Base-by-base conservation (phyloP, 2,797 vertebrate species). In the Coluber constrictor region DNA sequence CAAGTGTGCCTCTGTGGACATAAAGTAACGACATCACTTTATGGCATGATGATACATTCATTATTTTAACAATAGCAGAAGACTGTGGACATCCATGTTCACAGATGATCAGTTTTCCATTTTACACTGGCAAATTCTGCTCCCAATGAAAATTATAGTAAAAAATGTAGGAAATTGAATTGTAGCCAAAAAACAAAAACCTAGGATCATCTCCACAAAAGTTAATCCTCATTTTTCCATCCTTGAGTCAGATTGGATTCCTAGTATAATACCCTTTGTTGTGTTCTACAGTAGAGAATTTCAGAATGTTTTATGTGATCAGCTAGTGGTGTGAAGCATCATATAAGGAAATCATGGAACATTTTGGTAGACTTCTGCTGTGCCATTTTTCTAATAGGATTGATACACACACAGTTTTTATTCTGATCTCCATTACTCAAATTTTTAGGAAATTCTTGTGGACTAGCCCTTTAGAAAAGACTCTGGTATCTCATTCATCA, bases 371-470 rank as follows among this genome's bases (percentile, higher is more conserved):
- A 90, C n/a, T 11, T 60, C 12, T 61, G 29, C 63, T 29, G 55
- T 92, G 57, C 27, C 12, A 54, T 23, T 89, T 43, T 92, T 16
- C 66, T 43, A 27, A 59, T 51, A 18, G 15, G 25, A 7, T 20
- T 55, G 47, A 90, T 54, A 63, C 2, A n/a, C 0, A 90, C 16
- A 43, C 87, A 59, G 56, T 74, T 90, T 55, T 74, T 70, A 55
- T 74, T 90, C 55, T 25, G n/a, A 1, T 56, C n/a, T 32, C 59
- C 20, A 47, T 47, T 87, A 15, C 27, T 29, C 55, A 27, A 1
- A 0, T 1, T 37, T 88, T 89, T 16, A 86, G 16, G 4, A 0
- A 0, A 3, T 15, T 12, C n/a, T 91, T 66, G 0, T 4, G 25
- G 37, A 16, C 20, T 0, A 0, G 66, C 89, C 29, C 16, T 87